phyloP scores from a whole-genome alignment of 2,888 invertebrate genomes.

The Penaeus monodon region DNA sequence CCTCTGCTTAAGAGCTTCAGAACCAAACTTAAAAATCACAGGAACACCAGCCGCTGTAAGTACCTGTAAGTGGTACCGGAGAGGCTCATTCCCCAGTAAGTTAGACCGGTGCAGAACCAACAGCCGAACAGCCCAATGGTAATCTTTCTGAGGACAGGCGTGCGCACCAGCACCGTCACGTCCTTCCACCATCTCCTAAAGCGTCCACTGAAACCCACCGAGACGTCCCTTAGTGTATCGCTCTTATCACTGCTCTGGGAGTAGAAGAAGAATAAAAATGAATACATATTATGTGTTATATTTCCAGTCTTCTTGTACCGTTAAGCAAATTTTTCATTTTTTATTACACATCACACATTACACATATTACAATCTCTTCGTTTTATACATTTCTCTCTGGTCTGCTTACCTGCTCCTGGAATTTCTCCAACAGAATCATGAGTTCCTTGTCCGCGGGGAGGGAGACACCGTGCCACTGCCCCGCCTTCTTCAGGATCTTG shows the following conservation, averaged over 20 bases:
- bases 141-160: slow-evolving; percentile 39
- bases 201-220: neutral
- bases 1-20: neutral
- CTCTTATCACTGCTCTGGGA: neutral
- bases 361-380: too few relatives aligned
- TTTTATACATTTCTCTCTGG: too few relatives aligned
- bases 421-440: too few relatives aligned
- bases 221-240: neutral
- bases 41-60: neutral
- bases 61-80: slow-evolving; percentile 57
- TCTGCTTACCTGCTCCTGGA: too few relatives aligned
- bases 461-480: too few relatives aligned
- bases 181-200: slow-evolving; percentile 37
- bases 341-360: too few relatives aligned
- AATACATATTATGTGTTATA: too few relatives aligned
- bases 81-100: slow-evolving; percentile 63
- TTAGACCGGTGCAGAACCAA: slow-evolving; percentile 57
- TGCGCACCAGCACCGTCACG: slow-evolving; percentile 32
- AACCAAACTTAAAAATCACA: neutral
- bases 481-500: slow-evolving; percentile 82
- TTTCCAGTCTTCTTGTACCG: too few relatives aligned
- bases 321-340: too few relatives aligned
- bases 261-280: neutral
- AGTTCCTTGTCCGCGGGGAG: too few relatives aligned
- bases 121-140: slow-evolving; percentile 55